phyloP scores from a whole-genome alignment of 2,113 vertebrate species.

The Heloderma charlesbogerti region DNA sequence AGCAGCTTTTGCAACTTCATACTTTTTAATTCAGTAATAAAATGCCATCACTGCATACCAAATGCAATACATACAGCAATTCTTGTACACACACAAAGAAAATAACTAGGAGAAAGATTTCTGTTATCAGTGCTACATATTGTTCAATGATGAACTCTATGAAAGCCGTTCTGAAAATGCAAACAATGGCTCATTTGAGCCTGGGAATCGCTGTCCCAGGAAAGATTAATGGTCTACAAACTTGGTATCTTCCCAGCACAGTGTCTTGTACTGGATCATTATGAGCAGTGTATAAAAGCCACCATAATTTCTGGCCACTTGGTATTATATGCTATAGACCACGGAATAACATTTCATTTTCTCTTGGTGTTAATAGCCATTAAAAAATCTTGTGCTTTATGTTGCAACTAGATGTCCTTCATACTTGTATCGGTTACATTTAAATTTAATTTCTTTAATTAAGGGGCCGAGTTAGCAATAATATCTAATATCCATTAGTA shows the following conservation, averaged over 20 bases:
- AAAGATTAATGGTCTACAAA: conserved; percentile 26
- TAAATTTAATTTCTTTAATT: conserved; percentile 47
- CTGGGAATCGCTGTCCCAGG: conserved; percentile 11
- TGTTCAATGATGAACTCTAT: conserved; percentile 24
- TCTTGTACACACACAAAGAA: conserved; percentile 37
- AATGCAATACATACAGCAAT: conserved; percentile 4
- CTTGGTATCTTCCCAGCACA: conserved; percentile 25
- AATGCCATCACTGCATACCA: neutral
- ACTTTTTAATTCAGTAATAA: conserved; percentile 47
- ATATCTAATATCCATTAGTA: accelerated
- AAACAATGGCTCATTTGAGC: conserved; percentile 22
- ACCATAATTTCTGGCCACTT: conserved; percentile 26
- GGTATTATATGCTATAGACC: conserved; percentile 30
- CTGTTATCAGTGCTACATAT: conserved; percentile 20
- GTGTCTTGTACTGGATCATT: conserved; percentile 1
- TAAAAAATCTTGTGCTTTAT: neutral
- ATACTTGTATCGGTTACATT: neutral
- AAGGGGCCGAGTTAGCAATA: conserved; percentile 48
- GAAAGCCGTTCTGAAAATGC: conserved; percentile 6
- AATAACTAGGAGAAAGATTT: conserved; percentile 41
- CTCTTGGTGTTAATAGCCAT: conserved; percentile 15
- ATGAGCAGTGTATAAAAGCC: conserved; percentile 36
- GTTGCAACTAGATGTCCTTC: conserved; percentile 1
- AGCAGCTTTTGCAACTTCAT: conserved; percentile 15
- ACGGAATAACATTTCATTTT: conserved; percentile 44